phyloP scores from a whole-genome alignment of 2,888 invertebrate genomes.

The Brachylomia viminalis region DNA sequence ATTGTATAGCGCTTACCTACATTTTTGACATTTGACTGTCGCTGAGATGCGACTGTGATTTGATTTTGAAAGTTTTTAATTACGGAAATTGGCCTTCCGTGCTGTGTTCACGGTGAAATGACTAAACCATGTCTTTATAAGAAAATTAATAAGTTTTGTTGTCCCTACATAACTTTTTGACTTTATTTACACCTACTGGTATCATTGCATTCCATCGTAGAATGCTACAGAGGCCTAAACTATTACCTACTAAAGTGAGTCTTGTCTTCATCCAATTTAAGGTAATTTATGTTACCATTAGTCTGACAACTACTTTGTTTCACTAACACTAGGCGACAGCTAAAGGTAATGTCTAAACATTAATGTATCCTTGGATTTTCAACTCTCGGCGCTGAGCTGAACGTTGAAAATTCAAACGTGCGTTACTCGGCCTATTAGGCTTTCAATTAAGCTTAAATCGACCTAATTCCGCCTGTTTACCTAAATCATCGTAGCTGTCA shows the following conservation, averaged over 20 bases:
- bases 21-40: too few relatives aligned
- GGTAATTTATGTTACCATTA: neutral
- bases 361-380: neutral
- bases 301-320: conserved; percentile 20
- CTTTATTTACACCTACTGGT: neutral
- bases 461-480: neutral
- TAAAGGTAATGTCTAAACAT: neutral
- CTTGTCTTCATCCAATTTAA: conserved; percentile 3
- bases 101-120: conserved; percentile 8
- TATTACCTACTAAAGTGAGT: conserved; percentile 1
- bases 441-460: neutral
- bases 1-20: too few relatives aligned
- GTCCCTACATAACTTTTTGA: neutral
- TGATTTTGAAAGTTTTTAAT: too few relatives aligned
- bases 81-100: conserved; percentile 13
- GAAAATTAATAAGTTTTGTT: neutral
- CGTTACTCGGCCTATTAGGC: neutral
- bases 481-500: conserved; percentile 24
- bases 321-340: neutral
- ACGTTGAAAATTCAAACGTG: neutral
- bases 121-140: neutral
- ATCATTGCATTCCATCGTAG: conserved; percentile 15
- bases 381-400: too few relatives aligned
- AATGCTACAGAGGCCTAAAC: conserved; percentile 20
- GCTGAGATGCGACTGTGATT: too few relatives aligned